Evolutionary conservation across 2,113 vertebrate genomes (phyloP).

Genomic region (Rhipidura dahli): DNA sequence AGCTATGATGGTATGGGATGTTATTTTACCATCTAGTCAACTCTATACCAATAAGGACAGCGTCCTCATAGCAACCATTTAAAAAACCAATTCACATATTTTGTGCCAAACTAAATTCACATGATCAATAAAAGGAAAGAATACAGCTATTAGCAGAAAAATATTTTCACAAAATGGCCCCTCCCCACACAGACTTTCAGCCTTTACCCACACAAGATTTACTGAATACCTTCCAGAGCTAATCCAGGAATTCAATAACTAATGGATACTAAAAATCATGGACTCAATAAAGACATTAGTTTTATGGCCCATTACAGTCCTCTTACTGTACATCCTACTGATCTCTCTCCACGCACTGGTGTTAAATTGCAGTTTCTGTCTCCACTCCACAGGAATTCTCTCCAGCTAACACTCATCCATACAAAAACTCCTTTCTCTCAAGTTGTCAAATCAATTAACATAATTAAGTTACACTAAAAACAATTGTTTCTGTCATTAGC

Average conservation of each 20-base stretch:
- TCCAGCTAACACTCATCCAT: conserved; percentile 37
- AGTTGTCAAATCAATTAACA: conserved; percentile 47
- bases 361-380: conserved; percentile 26
- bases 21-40: not conserved
- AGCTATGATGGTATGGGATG: not conserved
- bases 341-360: not conserved
- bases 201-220: not conserved
- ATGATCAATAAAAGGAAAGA: conserved; percentile 1
- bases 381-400: conserved; percentile 31
- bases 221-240: not conserved
- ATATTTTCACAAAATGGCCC: not conserved
- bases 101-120: conserved; percentile 4
- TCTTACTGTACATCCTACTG: conserved; percentile 53
- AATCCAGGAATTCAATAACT: conserved; percentile 44
- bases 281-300: conserved; percentile 51
- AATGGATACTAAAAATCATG: conserved; percentile 59
- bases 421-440: not conserved
- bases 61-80: not conserved
- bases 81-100: not conserved
- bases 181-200: not conserved
- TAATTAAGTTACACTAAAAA: conserved; percentile 46
- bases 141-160: not conserved
- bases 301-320: conserved; percentile 57
- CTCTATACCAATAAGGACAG: not conserved
- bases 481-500: conserved; percentile 24